A percentile compares a stretch with the other conserved stretches of the same genome.
Evolutionary conservation across 2,888 invertebrate species (phyloP).

Genomic region (Chrysodeixis includens): DNA sequence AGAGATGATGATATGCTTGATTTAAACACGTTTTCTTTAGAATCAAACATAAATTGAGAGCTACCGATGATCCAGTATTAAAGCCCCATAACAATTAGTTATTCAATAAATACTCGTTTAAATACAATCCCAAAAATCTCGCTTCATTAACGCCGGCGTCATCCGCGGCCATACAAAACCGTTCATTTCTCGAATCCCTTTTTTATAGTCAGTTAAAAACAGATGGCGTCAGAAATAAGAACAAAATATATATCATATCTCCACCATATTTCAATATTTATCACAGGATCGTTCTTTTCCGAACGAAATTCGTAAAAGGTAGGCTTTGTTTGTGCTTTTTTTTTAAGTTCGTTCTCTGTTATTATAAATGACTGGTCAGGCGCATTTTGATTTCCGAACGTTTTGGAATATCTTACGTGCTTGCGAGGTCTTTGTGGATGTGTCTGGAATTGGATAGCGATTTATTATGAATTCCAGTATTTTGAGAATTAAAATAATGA

Average conservation of each 20-base stretch:
- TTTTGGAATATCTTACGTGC: constrained; percentile 75
- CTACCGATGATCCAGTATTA: too few species aligned
- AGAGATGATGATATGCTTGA: too few species aligned
- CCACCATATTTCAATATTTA: constrained; percentile 89
- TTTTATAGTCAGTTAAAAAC: constrained; percentile 3
- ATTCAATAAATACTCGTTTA: neutral
- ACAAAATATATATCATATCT: constrained; percentile 82
- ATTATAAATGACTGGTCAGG: constrained; percentile 82
- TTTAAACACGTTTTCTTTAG: too few species aligned
- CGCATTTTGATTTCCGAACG: constrained; percentile 76
- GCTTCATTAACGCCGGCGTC: neutral
- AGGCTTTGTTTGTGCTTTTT: constrained; percentile 62
- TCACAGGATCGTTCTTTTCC: constrained; percentile 86
- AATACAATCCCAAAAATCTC: neutral
- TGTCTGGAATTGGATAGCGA: constrained; percentile 24
- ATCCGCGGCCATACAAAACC: neutral
- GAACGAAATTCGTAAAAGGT: constrained; percentile 84
- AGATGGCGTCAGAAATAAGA: constrained; percentile 60
- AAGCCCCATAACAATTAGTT: neutral
- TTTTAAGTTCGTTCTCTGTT: constrained; percentile 71
- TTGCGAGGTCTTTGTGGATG: constrained; percentile 22
- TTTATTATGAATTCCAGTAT: constrained; percentile 15
- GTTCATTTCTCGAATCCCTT: neutral
- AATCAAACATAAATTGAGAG: too few species aligned
- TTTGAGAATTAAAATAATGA: constrained; percentile 9